phyloP scores from a whole-genome alignment of 2,113 vertebrate species.

The Tyto alba region DNA sequence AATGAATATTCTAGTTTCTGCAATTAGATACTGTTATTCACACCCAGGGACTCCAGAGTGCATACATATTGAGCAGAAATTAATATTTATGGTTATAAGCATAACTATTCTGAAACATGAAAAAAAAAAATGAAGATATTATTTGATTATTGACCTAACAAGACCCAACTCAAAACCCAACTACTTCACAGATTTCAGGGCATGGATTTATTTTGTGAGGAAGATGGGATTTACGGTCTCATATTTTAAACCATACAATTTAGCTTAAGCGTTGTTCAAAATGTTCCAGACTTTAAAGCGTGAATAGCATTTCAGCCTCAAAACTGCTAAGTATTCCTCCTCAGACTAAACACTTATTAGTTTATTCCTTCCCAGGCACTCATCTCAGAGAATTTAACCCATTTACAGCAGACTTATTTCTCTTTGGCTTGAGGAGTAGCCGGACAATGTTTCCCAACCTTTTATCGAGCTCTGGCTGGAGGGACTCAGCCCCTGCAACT shows the following conservation, averaged over 20 bases:
- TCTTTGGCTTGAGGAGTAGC: background rate
- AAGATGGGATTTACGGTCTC: background rate
- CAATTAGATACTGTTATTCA: constrained; percentile 67
- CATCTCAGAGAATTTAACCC: background rate
- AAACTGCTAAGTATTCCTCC: background rate
- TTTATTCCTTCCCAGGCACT: background rate
- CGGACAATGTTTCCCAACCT: background rate
- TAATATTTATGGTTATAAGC: constrained; percentile 59
- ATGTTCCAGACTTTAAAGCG: background rate
- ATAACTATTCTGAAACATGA: constrained; percentile 57
- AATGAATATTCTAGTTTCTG: constrained; percentile 57
- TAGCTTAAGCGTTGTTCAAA: background rate
- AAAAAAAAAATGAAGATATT: constrained; percentile 5
- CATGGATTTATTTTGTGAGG: constrained; percentile 14
- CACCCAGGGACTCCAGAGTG: constrained; percentile 22
- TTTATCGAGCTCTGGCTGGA: background rate
- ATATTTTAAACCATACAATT: background rate
- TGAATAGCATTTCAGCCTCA: background rate
- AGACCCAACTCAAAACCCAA: constrained; percentile 24
- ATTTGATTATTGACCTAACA: constrained; percentile 54
- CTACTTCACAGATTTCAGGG: constrained; percentile 23
- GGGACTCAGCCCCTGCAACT: background rate
- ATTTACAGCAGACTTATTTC: background rate
- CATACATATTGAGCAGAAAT: constrained; percentile 60
- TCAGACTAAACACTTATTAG: background rate